These are phyloP conservation scores for Tauraco erythrolophus DNA, from an alignment of 2,113 vertebrate species.

Conservation along the genomic window DNA sequence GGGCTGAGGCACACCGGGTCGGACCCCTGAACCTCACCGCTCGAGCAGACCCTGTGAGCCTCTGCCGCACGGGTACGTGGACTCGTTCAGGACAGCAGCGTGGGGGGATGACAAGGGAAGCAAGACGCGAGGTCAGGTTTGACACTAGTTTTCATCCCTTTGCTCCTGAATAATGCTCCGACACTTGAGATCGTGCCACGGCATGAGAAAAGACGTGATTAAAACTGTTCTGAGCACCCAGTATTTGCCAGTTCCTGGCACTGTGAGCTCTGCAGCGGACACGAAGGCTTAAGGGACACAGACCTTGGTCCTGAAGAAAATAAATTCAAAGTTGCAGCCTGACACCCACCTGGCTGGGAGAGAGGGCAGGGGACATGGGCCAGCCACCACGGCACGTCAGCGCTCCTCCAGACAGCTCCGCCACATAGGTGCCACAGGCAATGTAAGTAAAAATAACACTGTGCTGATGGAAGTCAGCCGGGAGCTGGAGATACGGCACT, in stretches of 20 bases:
- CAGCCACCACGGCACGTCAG: accelerated
- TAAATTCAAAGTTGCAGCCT: neutral
- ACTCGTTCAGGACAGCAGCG: accelerated
- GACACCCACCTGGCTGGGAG: neutral
- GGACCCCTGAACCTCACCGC: neutral
- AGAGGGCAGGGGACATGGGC: neutral
- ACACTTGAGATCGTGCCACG: accelerated
- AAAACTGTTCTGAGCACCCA: neutral
- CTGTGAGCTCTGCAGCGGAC: neutral
- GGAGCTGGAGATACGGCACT: neutral
- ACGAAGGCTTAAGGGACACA: accelerated
- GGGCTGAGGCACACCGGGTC: neutral
- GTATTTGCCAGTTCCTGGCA: neutral
- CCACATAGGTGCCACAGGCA: neutral
- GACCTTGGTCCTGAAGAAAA: neutral
- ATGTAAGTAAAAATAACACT: neutral
- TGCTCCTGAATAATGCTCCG: neutral
- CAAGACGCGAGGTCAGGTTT: accelerated
- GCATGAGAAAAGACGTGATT: neutral
- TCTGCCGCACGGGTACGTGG: accelerated
- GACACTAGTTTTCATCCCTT: neutral
- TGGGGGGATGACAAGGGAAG: too few species aligned
- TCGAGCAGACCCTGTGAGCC: accelerated
- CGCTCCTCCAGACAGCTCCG: neutral
- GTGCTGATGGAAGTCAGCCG: neutral